Percentiles rank a stretch among this genome's conserved stretches.
phyloP scores from a whole-genome alignment of 2,888 invertebrate genomes.

The Microchrysa polita region DNA sequence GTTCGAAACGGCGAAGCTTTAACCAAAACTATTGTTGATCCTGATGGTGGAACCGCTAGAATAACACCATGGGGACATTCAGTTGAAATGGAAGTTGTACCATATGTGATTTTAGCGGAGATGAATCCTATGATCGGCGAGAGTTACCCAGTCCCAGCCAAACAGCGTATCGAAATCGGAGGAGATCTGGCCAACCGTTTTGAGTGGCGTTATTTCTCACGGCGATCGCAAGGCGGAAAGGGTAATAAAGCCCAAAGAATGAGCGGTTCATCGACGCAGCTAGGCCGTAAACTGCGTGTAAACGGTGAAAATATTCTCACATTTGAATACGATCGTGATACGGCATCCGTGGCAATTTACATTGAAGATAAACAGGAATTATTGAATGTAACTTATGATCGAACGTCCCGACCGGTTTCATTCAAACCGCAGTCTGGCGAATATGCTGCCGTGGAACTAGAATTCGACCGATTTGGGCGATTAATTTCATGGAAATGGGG shows the following conservation, averaged over 20 bases:
- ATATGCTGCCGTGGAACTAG: constrained; percentile 88
- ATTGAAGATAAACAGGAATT: constrained; percentile 88
- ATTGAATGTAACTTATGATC: constrained; percentile 86
- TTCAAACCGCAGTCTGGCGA: constrained; percentile 88
- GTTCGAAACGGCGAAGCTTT: constrained; percentile 85
- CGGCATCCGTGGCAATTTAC: constrained; percentile 85
- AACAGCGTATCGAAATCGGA: constrained; percentile 88
- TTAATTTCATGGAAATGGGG: constrained; percentile 94
- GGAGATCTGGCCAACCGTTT: constrained; percentile 91
- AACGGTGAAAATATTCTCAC: constrained; percentile 93
- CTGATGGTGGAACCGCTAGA: constrained; percentile 84
- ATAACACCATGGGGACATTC: constrained; percentile 88
- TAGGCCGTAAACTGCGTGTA: constrained; percentile 84
- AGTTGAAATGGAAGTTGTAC: constrained; percentile 88
- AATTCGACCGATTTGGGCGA: constrained; percentile 91
- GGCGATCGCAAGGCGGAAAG: constrained; percentile 74
- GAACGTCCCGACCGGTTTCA: constrained; percentile 83
- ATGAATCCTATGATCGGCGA: constrained; percentile 88
- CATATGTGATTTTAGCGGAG: constrained; percentile 89
- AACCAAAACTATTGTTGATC: constrained; percentile 79
- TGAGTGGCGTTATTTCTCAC: constrained; percentile 94
- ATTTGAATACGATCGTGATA: constrained; percentile 89
- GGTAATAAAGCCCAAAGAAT: constrained; percentile 61
- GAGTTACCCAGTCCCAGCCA: constrained; percentile 90
- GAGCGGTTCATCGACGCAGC: constrained; percentile 74